Percentiles rank a stretch among this genome's conserved stretches.
phyloP scores from a whole-genome alignment of 2,888 invertebrate genomes.

The Chironomus riparius region DNA sequence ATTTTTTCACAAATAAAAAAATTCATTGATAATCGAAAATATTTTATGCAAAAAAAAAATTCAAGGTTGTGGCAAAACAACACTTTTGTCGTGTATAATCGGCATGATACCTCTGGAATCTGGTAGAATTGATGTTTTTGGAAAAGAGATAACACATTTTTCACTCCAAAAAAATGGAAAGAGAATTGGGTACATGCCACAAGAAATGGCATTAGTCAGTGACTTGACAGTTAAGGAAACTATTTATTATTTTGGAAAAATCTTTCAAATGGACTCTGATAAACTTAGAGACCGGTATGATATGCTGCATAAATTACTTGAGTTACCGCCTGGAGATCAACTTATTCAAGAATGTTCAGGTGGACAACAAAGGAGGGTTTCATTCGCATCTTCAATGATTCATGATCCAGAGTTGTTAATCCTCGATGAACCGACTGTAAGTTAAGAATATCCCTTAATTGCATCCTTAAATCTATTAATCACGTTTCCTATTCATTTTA shows the following conservation, averaged over 20 bases:
- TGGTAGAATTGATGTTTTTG: conserved; percentile 61
- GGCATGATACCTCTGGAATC: conserved; percentile 57
- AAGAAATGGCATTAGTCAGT: conserved; percentile 64
- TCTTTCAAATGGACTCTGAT: conserved; percentile 64
- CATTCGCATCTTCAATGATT: conserved; percentile 78
- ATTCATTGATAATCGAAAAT: background rate
- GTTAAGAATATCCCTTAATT: too few species aligned
- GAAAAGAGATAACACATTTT: conserved; percentile 52
- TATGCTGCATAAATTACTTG: conserved; percentile 61
- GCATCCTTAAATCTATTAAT: too few species aligned
- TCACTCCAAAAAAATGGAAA: conserved; percentile 55
- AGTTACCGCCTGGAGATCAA: conserved; percentile 61
- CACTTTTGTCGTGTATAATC: conserved; percentile 65
- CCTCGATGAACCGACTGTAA: conserved; percentile 79
- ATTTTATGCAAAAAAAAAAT: background rate
- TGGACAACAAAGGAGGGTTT: conserved; percentile 82
- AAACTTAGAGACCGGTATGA: conserved; percentile 56
- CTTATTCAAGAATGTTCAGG: conserved; percentile 69
- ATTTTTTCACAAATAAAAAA: background rate
- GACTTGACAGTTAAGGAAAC: conserved; percentile 78
- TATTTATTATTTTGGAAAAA: conserved; percentile 76
- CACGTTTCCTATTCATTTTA: too few species aligned
- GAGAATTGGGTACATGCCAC: conserved; percentile 75
- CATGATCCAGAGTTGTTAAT: conserved; percentile 83
- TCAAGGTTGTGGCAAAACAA: conserved; percentile 70